A percentile compares a stretch with the other conserved stretches of the same genome.
These are phyloP conservation scores for Sphyrna mokarran DNA, from an alignment of 2,113 vertebrate genomes.

Conservation along the genomic window DNA sequence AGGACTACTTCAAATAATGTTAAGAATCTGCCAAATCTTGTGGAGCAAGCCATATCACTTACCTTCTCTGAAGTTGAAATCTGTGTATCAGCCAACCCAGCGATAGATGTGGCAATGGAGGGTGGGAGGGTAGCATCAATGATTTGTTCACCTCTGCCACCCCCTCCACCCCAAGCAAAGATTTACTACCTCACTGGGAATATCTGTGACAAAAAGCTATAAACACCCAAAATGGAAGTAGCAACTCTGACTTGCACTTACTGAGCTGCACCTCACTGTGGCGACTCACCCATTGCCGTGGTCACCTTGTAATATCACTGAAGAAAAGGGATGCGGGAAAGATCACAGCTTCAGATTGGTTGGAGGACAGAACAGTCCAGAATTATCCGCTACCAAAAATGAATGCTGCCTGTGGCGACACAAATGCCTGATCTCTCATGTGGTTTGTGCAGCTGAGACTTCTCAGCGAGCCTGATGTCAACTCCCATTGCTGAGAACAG, in stretches of 20 bases:
- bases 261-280: not conserved
- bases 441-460: not conserved
- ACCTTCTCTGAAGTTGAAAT: not conserved
- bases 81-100: not conserved
- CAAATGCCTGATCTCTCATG: not conserved
- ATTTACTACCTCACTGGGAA: too few relatives aligned
- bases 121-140: not conserved
- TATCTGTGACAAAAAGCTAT: not conserved
- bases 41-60: not conserved
- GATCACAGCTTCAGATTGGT: not conserved
- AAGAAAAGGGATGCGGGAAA: not conserved
- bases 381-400: too few relatives aligned
- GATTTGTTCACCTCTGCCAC: not conserved
- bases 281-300: not conserved
- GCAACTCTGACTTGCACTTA: not conserved
- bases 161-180: too few relatives aligned
- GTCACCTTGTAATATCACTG: not conserved
- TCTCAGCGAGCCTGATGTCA: not conserved
- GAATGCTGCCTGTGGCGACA: not conserved
- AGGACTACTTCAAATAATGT: not conserved
- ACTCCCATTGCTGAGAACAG: not conserved
- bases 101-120: not conserved
- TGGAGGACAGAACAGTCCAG: not conserved
- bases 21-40: not conserved
- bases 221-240: not conserved